phyloP scores from a whole-genome alignment of 2,797 vertebrate species.

The Chrosomus eos region DNA sequence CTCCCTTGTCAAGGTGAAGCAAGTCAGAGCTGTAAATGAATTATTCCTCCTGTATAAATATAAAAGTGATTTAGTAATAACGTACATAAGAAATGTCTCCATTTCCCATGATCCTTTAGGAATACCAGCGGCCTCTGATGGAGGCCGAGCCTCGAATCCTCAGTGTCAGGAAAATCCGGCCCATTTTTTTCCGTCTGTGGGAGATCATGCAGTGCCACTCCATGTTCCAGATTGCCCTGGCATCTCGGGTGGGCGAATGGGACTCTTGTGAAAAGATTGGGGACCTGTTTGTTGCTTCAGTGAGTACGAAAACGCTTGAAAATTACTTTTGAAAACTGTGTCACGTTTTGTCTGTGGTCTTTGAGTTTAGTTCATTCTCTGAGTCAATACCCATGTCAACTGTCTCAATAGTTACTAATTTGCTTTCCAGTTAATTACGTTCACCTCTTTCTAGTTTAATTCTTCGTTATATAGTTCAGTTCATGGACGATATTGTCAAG shows the following conservation, averaged over 20 bases:
- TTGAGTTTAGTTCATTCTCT: not conserved
- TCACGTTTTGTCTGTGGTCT: not conserved
- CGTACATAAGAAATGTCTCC: not conserved
- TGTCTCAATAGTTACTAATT: not conserved
- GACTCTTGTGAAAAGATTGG: constrained; percentile 90
- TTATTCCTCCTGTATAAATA: constrained; percentile 8
- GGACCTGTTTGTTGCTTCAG: constrained; percentile 95
- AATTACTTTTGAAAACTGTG: not conserved
- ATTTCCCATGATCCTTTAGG: constrained; percentile 70
- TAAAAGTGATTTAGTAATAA: not conserved
- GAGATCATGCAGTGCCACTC: constrained; percentile 97
- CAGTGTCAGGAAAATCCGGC: constrained; percentile 87
- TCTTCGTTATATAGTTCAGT: not conserved
- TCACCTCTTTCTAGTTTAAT: not conserved
- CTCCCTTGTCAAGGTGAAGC: constrained; percentile 50
- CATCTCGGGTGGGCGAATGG: constrained; percentile 92
- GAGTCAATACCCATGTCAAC: not conserved
- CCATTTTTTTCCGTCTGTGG: constrained; percentile 86
- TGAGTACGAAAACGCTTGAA: constrained; percentile 61
- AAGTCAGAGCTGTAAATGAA: not conserved
- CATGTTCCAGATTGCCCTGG: constrained; percentile 95
- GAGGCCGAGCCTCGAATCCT: constrained; percentile 90
- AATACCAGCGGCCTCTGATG: constrained; percentile 89
- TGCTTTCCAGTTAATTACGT: not conserved
- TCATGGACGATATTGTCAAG: not conserved